Percentiles rank a stretch among this genome's conserved stretches.
Conservation (phyloP, 2,113 vertebrate genomes). For the Fulica atra region DNA sequence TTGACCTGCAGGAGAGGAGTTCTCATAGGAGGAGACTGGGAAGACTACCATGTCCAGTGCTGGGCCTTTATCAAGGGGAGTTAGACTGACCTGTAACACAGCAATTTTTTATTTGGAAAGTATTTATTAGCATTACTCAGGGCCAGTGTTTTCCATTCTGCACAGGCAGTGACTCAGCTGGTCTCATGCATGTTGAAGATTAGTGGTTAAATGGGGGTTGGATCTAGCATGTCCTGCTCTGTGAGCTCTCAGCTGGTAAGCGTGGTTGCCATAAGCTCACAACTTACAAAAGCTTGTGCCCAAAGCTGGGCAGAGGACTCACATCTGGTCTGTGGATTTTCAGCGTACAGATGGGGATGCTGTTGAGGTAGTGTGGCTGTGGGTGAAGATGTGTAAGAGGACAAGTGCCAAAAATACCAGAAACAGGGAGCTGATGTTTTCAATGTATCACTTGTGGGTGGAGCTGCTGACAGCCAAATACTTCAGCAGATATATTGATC, state of each 20-base stretch:
- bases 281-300: neutral
- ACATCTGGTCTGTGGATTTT: neutral
- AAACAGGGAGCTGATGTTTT: neutral
- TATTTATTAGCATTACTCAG: neutral
- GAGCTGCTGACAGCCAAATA: neutral
- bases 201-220: neutral
- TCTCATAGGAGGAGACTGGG: neutral
- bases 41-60: fast-evolving
- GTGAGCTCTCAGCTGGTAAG: neutral
- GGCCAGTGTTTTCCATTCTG: neutral
- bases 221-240: neutral
- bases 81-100: neutral
- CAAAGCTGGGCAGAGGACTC: neutral
- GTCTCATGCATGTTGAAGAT: constrained; percentile 3
- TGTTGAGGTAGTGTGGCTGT: neutral
- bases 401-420: neutral
- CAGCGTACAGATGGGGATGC: neutral
- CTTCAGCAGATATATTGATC: neutral
- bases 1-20: neutral
- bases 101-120: neutral
- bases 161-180: constrained; percentile 21
- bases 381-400: neutral
- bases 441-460: neutral
- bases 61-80: neutral
- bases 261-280: neutral